These are phyloP conservation scores for Thermophis baileyi DNA, from an alignment of 2,113 vertebrate genomes.

Conservation along the genomic window DNA sequence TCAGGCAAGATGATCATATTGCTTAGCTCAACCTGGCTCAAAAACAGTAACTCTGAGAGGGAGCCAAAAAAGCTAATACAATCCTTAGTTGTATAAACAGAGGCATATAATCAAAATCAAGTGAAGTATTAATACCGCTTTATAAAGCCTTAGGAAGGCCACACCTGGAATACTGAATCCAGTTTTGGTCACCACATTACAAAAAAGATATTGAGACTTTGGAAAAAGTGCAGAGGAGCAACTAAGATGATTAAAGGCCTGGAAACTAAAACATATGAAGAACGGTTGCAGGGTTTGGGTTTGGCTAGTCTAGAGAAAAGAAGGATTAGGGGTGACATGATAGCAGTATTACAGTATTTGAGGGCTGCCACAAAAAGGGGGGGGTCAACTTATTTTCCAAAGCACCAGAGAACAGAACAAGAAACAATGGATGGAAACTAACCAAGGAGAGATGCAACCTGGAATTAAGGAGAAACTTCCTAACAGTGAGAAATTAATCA, in stretches of 20 bases:
- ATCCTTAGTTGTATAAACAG: neutral
- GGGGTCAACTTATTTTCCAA: neutral
- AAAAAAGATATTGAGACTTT: neutral
- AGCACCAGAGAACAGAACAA: neutral
- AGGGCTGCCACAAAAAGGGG: neutral
- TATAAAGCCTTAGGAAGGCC: neutral
- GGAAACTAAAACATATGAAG: neutral
- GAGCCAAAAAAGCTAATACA: neutral
- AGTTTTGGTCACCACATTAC: neutral
- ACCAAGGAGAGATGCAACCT: neutral
- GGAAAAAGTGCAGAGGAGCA: neutral
- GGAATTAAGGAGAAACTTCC: too few species aligned
- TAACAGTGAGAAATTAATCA: too few species aligned
- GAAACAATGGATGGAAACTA: neutral
- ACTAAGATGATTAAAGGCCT: neutral
- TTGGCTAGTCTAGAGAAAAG: neutral
- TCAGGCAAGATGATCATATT: neutral
- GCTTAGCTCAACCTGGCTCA: neutral
- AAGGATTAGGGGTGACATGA: neutral
- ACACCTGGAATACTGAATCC: neutral
- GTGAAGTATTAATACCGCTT: neutral
- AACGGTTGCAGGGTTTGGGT: neutral
- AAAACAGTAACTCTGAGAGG: neutral
- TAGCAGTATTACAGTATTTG: neutral
- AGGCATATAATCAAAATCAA: neutral